Evolutionary conservation across 2,888 invertebrate species (phyloP).

Genomic region (Dilophus febrilis): DNA sequence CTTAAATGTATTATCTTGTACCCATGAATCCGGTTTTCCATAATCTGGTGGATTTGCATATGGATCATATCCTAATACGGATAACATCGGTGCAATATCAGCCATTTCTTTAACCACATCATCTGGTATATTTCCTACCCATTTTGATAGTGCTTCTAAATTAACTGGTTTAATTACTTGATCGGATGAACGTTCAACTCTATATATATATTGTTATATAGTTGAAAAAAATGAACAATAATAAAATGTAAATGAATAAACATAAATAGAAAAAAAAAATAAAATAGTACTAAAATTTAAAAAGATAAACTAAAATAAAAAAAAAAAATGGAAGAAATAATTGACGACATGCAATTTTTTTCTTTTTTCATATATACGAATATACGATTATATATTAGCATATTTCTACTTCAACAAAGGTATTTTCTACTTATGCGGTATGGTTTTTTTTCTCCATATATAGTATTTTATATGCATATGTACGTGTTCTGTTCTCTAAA

Average conservation of each 20-base stretch:
- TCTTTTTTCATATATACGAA: too few relatives aligned
- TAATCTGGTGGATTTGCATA: conserved; percentile 92
- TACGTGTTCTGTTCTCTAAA: too few relatives aligned
- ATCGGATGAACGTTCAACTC: conserved; percentile 93
- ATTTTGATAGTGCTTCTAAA: conserved; percentile 83
- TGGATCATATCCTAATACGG: conserved; percentile 86
- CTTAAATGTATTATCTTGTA: conserved; percentile 45
- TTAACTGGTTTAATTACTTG: conserved; percentile 98
- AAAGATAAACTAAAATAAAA: conserved; percentile 2
- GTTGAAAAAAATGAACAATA: too few relatives aligned
- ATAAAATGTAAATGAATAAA: not conserved
- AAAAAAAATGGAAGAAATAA: too few relatives aligned
- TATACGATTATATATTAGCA: too few relatives aligned
- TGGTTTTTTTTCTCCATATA: too few relatives aligned
- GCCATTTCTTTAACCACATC: conserved; percentile 89
- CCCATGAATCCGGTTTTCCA: conserved; percentile 63
- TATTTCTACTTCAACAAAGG: too few relatives aligned
- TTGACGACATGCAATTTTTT: too few relatives aligned
- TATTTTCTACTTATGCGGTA: too few relatives aligned
- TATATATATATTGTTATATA: conserved; percentile 29
- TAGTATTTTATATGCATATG: too few relatives aligned
- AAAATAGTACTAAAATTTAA: not conserved
- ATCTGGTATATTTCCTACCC: conserved; percentile 76
- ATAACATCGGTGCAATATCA: conserved; percentile 86
- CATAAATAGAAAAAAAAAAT: conserved; percentile 1